These are phyloP conservation scores for Gnathonemus longibarbis DNA, from an alignment of 2,113 vertebrate species.

Conservation along the genomic window DNA sequence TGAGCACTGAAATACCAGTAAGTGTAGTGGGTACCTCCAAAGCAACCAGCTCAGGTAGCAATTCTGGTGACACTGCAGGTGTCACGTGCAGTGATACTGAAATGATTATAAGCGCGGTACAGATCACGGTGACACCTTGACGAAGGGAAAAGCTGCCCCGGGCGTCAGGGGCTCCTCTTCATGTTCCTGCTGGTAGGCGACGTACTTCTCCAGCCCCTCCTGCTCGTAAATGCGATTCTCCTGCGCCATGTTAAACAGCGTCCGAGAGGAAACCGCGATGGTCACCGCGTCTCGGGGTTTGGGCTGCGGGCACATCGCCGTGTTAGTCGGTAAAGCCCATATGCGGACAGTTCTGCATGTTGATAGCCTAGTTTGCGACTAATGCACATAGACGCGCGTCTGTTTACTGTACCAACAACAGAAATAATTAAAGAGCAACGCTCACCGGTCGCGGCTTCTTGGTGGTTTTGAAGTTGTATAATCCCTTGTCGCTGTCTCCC, in stretches of 20 bases:
- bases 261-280: conserved; percentile 81
- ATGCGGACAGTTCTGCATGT: not conserved
- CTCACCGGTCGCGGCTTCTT: not conserved
- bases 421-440: not conserved
- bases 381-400: not conserved
- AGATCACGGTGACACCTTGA: conserved; percentile 67
- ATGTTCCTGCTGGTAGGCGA: conserved; percentile 69
- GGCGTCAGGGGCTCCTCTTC: conserved; percentile 74
- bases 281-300: conserved; percentile 80
- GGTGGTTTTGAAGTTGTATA: not conserved
- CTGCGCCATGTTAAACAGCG: conserved; percentile 79
- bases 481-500: not conserved
- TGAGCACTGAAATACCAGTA: not conserved
- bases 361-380: not conserved
- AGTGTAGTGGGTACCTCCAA: not conserved
- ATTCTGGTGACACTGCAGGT: not conserved
- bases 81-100: not conserved
- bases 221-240: conserved; percentile 75
- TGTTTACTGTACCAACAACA: not conserved
- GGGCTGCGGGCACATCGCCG: conserved; percentile 57
- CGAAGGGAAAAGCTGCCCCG: conserved; percentile 80
- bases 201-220: conserved; percentile 81
- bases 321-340: not conserved
- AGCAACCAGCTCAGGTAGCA: not conserved
- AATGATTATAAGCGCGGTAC: not conserved